Base-by-base conservation (phyloP, 1,140 invertebrate species). In the Temnothorax curvispinosus region DNA sequence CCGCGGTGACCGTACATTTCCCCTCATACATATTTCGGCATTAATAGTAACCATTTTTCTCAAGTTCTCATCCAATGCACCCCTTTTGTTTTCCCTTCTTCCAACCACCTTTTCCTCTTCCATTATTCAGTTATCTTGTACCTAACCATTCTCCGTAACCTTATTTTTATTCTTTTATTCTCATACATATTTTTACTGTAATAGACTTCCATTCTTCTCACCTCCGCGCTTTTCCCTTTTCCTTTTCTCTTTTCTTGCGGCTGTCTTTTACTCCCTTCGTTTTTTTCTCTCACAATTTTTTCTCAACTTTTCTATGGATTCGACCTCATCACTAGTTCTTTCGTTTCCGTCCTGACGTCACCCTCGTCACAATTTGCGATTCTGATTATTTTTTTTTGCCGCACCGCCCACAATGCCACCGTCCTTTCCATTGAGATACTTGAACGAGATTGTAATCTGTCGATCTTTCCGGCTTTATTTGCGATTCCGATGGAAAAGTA, bases 371-470 rank as follows among this genome's bases (percentile, higher is more conserved):
- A 62, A 88, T 87, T 80, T 86, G 52, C 87, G 56, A 58, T 74
- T 80, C 52, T 80, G 60, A 74, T 85, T 62, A 67, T 71, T 88
- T 88, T 75, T 1, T 72, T 41, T 47, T 44, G 56, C 67, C 21
- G 1, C n/a, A n/a, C 13, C 64, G 15, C 7, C 35, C 44, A 52
- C 62, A 69, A 69, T 64, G n/a, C 13, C 41, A 60, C 62, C 52
- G 67, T 47, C n/a, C 44, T 86, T 78, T 81, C 27, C 62, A n/a
- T 50, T 56, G 76, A 75, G 76, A 88, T 76, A 91, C 86, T 86
- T 85, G 85, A 92, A 92, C 74, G 77, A 88, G 86, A 91, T 90
- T 77, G 74, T 85, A 64, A 85, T 84, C 69, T 77, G 69, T 85
- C 74, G 80, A 91, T 86, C 86, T 92, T 89, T 88, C 27, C 18